Base-by-base conservation (phyloP, 2,113 vertebrate genomes). In the Monarcha castaneiventris region DNA sequence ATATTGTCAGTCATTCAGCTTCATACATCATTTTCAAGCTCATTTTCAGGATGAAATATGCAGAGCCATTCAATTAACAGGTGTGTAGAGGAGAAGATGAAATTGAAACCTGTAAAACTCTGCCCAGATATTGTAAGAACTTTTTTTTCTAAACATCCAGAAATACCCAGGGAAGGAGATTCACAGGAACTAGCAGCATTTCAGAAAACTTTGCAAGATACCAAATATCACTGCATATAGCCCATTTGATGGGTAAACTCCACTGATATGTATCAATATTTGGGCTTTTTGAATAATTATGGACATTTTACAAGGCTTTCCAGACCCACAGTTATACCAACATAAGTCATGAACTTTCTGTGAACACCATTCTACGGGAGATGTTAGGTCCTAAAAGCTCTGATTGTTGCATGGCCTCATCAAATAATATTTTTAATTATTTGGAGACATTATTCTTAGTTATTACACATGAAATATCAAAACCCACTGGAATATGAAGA, bases 271-370 rank as follows among this genome's bases (percentile, higher is more conserved):
- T 19, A 54, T 6, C 30, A 58, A 17, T 10, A 11, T 52, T 33
- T 30, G 12, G 4, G 0, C 1, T 3, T 46, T 68, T 39, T 48
- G 2, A 85, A 73, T 12, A n/a, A 41, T 32, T 61, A 39, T 0
- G 3, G 27, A 67, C 32, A 59, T 43, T 80, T 59, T 48, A 8
- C 27, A 75, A 58, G 25, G 55, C 29, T 41, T 94, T 89, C 23
- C 49, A 76, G 33, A 76, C 7, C 39, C 25, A 52, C 17, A 48
- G 27, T 39, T 83, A 33, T 0, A 48, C 26, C 18, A 84, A 52
- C 72, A 4, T 29, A 81, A 81, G 26, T 35, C 3, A 63, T 9
- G 6, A 83, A 27, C 23, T 75, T 85, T 63, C 66, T 59, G 14
- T 44, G 52, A 90, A 83, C 0, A 3, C 7, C 26, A 19, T n/a